Conservation (phyloP, 2,888 invertebrate genomes). For the Girardia tigrina region DNA sequence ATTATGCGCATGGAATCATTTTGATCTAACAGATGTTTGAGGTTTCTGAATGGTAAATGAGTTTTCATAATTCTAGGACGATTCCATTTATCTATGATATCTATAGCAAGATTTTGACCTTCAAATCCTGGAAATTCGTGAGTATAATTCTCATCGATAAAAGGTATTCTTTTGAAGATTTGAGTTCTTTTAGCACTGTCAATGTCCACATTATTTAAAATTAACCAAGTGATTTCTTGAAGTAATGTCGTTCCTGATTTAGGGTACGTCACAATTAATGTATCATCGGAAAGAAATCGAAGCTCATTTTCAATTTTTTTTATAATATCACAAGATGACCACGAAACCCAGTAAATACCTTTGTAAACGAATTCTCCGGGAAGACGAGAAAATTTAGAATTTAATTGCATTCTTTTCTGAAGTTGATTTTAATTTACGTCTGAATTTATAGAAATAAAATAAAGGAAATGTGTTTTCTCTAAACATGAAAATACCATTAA, state of each 20-base stretch:
- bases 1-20: conserved; percentile 5
- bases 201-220: conserved; percentile 34
- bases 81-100: conserved; percentile 33
- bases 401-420: conserved; percentile 13
- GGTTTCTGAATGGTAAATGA: background rate
- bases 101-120: conserved; percentile 29
- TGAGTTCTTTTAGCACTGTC: conserved; percentile 21
- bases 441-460: no score
- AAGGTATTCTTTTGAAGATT: conserved; percentile 31
- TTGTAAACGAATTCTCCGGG: conserved; percentile 34
- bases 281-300: conserved; percentile 31
- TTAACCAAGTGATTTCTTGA: conserved; percentile 37
- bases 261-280: conserved; percentile 34
- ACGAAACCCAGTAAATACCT: conserved; percentile 29
- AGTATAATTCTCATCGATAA: conserved; percentile 34
- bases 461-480: no score
- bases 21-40: background rate
- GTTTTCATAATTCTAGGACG: conserved; percentile 37
- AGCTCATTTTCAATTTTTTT: conserved; percentile 30
- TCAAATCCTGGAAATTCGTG: conserved; percentile 31
- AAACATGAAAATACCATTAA: no score
- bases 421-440: no score
- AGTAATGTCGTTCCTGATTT: conserved; percentile 38
- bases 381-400: conserved; percentile 33
- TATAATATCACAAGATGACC: conserved; percentile 33